Percentiles rank a stretch among this genome's conserved stretches.
Conservation (phyloP, 2,797 vertebrate species). For the Saxicola maurus region DNA sequence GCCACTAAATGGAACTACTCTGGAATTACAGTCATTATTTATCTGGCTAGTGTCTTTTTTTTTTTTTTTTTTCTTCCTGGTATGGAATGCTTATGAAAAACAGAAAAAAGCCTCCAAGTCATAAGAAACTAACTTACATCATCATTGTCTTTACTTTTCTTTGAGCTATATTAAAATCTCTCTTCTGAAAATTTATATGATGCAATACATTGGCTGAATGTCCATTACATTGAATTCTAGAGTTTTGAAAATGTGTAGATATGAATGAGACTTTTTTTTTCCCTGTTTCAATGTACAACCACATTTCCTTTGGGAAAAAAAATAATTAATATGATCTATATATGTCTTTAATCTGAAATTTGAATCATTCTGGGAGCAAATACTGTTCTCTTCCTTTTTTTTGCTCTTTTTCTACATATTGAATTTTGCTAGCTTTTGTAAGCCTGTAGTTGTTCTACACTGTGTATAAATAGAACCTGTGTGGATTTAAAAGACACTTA, state of each 20-base stretch:
- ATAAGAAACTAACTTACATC: neutral
- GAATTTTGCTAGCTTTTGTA: neutral
- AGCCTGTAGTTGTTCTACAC: neutral
- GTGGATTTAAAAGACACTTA: neutral
- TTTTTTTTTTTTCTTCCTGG: accelerated
- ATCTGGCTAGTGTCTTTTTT: accelerated
- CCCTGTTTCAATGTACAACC: neutral
- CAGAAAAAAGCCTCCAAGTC: neutral
- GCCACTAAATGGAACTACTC: neutral
- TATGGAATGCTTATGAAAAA: neutral
- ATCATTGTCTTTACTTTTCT: neutral
- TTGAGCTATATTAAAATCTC: neutral
- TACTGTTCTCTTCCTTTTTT: neutral
- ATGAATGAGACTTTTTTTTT: accelerated
- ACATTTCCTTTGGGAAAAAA: neutral
- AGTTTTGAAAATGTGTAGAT: neutral
- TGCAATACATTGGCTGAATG: neutral
- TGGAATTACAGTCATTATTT: neutral
- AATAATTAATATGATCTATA: neutral
- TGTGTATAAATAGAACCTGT: neutral
- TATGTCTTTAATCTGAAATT: neutral
- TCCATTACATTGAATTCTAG: neutral
- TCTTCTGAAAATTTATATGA: neutral
- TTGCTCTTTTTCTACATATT: neutral
- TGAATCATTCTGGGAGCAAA: neutral